phyloP scores from a whole-genome alignment of 2,113 vertebrate genomes.

The Pipra filicauda region DNA sequence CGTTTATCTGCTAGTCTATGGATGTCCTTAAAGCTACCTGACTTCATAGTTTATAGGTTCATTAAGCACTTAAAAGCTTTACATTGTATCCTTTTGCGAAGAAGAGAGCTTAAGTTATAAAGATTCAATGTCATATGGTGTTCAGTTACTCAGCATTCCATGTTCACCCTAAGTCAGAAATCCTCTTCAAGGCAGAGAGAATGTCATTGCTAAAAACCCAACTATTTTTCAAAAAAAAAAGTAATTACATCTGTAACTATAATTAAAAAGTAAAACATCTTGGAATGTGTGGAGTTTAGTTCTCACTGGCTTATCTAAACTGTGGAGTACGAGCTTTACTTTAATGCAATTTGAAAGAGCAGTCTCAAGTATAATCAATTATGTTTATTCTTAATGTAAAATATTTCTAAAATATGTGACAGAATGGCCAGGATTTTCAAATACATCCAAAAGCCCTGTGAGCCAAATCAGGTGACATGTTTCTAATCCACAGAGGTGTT shows the following conservation, averaged over 20 bases:
- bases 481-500: background rate
- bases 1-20: background rate
- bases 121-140: background rate
- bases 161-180: background rate
- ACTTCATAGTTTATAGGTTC: background rate
- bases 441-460: background rate
- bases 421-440: background rate
- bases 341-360: background rate
- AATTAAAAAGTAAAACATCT: background rate
- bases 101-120: background rate
- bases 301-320: background rate
- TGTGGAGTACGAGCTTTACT: background rate
- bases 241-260: background rate
- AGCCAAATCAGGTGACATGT: background rate
- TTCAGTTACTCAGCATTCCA: background rate
- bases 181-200: background rate
- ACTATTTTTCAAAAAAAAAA: background rate
- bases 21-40: background rate
- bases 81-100: background rate
- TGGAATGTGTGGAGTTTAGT: background rate
- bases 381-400: background rate
- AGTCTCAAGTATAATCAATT: background rate
- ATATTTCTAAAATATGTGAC: background rate
- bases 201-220: background rate
- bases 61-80: background rate